Percentiles rank a stretch among this genome's conserved stretches.
Conservation (phyloP, 2,797 vertebrate species). For the Myotis findleyi region DNA sequence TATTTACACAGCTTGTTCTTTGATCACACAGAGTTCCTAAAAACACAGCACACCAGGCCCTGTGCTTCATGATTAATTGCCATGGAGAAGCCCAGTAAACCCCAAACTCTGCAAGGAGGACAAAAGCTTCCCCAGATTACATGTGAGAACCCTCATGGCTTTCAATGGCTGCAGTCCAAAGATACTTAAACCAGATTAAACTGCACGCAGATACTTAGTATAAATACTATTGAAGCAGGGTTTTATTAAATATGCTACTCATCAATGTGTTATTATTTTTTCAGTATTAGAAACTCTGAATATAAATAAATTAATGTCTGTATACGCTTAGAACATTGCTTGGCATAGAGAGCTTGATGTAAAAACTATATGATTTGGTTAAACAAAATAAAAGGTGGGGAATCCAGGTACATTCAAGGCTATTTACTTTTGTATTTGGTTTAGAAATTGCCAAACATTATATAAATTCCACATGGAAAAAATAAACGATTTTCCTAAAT, state of each 20-base stretch:
- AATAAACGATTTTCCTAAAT: background rate
- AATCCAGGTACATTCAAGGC: background rate
- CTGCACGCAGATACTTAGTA: conserved; percentile 50
- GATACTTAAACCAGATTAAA: background rate
- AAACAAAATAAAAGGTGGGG: background rate
- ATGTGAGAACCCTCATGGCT: background rate
- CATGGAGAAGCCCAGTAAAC: conserved; percentile 23
- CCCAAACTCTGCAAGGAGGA: background rate
- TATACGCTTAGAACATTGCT: background rate
- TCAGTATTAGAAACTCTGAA: background rate
- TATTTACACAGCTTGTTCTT: conserved; percentile 65
- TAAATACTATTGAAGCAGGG: background rate
- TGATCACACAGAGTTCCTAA: conserved; percentile 52
- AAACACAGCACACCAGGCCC: conserved; percentile 23
- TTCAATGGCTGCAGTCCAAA: conserved; percentile 13
- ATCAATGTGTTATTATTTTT: background rate
- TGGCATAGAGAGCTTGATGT: background rate
- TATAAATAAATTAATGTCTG: background rate
- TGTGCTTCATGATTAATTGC: conserved; percentile 46
- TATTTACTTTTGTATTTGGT: background rate
- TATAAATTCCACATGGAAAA: background rate
- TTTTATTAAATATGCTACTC: background rate
- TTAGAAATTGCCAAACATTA: background rate
- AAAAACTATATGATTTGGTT: background rate
- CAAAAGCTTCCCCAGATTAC: conserved; percentile 19